phyloP scores from a whole-genome alignment of 2,797 vertebrate species.

The Alfaro cultratus region DNA sequence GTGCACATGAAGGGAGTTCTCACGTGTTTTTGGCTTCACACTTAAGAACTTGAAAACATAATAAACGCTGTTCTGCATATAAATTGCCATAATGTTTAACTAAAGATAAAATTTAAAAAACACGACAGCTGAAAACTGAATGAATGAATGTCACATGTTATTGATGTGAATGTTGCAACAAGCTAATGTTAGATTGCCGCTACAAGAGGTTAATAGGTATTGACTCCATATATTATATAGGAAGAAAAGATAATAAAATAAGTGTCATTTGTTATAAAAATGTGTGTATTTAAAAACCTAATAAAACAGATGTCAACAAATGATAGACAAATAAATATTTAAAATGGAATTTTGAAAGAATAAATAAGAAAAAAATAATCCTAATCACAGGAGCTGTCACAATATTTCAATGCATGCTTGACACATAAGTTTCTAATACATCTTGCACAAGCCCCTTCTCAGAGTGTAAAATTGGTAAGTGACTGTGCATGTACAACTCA shows the following conservation, averaged over 20 bases:
- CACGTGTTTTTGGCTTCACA: not conserved
- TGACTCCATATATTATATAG: not conserved
- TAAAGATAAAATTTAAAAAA: not conserved
- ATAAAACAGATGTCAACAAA: not conserved
- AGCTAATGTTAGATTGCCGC: not conserved
- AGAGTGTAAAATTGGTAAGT: not conserved
- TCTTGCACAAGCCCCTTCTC: not conserved
- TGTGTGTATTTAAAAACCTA: not conserved
- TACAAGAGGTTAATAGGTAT: not conserved
- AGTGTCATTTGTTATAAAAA: not conserved
- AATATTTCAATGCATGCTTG: not conserved
- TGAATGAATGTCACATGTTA: no score
- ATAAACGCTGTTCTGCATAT: not conserved
- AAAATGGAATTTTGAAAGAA: not conserved
- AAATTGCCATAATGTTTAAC: not conserved
- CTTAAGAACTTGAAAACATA: not conserved
- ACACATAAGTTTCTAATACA: not conserved
- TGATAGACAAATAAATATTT: not conserved
- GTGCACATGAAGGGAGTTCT: not conserved
- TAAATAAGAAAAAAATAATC: not conserved
- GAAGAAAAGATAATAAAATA: not conserved
- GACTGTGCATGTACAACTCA: not conserved
- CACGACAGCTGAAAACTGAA: not conserved
- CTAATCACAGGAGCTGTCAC: not conserved
- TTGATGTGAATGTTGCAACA: not conserved